Evolutionary conservation across 2,113 vertebrate species (phyloP), one percentile per base, ranked within the genome.

Genomic region (Neopipo cinnamomea): DNA sequence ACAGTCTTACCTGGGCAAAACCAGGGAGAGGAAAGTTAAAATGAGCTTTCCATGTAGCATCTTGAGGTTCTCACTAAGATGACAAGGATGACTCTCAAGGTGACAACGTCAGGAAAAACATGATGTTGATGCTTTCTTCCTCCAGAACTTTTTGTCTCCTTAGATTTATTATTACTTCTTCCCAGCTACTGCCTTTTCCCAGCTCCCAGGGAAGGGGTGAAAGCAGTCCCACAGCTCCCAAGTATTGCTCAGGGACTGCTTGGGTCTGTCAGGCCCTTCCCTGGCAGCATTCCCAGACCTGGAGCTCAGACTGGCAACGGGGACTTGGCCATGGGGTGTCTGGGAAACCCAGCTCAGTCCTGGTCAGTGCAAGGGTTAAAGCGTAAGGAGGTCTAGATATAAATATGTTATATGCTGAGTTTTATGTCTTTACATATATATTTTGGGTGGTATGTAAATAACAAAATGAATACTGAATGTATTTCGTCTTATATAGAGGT

Each of bases 301-400:
- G 71, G 71, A 63, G 11, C 22, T 79, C 78, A 78, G 41, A 8
- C 11, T n/a, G 8, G 14, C n/a, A 53, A 17, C 21, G 41, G 16
- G 2, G 13, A 33, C 14, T 35, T 23, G 61, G n/a, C 37, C 12
- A 1, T 0, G 2, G 23, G 22, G 8, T 2, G 1, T 6, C 44
- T 56, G 55, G 11, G 22, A 14, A 81, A 42, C 33, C 4, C 31
- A 59, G 9, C 11, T 50, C 31, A 73, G 31, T 30, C 58, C 49
- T 0, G 0, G 14, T 59, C 52, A 16, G n/a, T 19, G 7, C 8
- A 30, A 55, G 10, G 5, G 19, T 6, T 24, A 67, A 67, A 52
- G 9, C 3, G 5, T 22, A 19, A 80, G 14, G n/a, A 62, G 8
- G 20, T 55, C 17, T 73, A 59, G 25, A 53, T 44, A 47, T 22